Conservation (phyloP, 2,888 invertebrate genomes). For the Euplexia lucipara region DNA sequence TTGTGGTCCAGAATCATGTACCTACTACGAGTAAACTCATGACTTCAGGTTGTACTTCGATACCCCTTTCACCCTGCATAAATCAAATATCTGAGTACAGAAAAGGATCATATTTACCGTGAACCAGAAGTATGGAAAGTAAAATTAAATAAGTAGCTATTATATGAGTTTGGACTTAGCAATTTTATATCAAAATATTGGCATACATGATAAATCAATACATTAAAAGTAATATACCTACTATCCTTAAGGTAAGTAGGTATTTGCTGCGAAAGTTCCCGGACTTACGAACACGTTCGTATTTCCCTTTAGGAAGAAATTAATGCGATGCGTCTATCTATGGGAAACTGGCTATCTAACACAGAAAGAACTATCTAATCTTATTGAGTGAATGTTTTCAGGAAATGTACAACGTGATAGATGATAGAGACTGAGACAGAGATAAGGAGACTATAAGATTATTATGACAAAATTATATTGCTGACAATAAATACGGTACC, state of each 20-base stretch:
- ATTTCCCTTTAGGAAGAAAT: slow-evolving; percentile 19
- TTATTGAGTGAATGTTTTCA: slow-evolving; percentile 22
- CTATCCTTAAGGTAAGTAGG: not conserved
- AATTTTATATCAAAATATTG: too few species aligned
- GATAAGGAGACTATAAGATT: not conserved
- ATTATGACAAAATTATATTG: not conserved
- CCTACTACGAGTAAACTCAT: too few species aligned
- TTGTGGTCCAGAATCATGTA: too few species aligned
- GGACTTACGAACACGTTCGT: slow-evolving; percentile 1
- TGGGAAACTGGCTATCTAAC: slow-evolving; percentile 34
- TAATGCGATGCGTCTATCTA: slow-evolving; percentile 27
- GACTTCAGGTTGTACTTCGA: too few species aligned
- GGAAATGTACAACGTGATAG: slow-evolving; percentile 5
- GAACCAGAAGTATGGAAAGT: too few species aligned
- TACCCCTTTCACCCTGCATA: too few species aligned
- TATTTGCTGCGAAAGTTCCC: not conserved
- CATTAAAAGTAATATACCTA: not conserved
- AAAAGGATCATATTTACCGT: too few species aligned
- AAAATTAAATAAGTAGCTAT: too few species aligned
- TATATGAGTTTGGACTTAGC: too few species aligned
- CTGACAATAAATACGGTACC: not conserved
- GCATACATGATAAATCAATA: not conserved
- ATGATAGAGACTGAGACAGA: not conserved
- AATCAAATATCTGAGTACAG: too few species aligned
- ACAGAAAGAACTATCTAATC: slow-evolving; percentile 38